Evolutionary conservation across 2,113 vertebrate genomes (phyloP), one percentile per base, ranked within the genome.

Genomic region (Rhynchopsitta pachyrhyncha): DNA sequence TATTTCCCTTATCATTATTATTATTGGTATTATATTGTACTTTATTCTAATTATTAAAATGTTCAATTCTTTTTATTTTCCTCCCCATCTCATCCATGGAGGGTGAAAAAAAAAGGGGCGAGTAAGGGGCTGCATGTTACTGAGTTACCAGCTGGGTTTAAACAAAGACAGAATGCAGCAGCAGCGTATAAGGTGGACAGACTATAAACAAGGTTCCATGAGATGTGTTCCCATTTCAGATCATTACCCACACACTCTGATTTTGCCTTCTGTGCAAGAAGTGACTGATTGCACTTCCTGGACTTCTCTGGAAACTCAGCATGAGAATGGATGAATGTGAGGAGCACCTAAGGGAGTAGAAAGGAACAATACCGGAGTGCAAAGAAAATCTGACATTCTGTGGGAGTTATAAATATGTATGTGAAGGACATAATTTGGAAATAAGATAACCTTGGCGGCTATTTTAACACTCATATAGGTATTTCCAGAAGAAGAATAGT

Each of bases 401-500:
- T n/a, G 87, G 47, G 59, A 85, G 35, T 84, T 96, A 82, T 55
- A 91, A 94, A 95, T 87, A 75, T 4, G 11, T 62, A 37, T 52
- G 27, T 92, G 87, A 96, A 93, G 91, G 86, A 69, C 75, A 85
- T 59, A n/a, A n/a, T 69, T 52, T 73, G 81, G 90, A 82, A 92
- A 85, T 49, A 76, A 76, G 91, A 78, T 64, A 76, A 89, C 74
- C 87, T 87, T 91, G 89, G 23, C 53, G 91, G 66, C 31, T 19
- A 59, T 85, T 90, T 91, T 91, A 59, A 89, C 39, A 82, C 67
- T 73, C 37, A 35, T 35, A 11, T 27, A 95, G 69, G 39, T 93
- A 73, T 78, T 92, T 93, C 25, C 67, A 87, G 76, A 81, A 91
- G 82, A 93, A 84, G 73, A 86, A 82, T 68, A 82, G 69, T 49